Conservation (phyloP, 1,140 invertebrate genomes). For the Aphaenogaster rudis region DNA sequence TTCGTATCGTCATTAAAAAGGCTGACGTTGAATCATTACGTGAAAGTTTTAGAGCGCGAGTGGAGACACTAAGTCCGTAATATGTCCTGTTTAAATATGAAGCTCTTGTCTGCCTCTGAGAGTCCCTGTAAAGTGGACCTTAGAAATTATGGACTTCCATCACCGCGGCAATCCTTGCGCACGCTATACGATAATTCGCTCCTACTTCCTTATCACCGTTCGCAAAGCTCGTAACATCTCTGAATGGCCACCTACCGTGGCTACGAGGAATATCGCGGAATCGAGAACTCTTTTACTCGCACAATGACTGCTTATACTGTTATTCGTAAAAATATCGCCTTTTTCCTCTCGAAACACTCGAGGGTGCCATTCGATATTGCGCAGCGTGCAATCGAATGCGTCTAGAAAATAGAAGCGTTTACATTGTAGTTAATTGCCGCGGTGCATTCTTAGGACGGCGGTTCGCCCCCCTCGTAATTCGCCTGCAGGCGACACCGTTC, state of each 20-base stretch:
- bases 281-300: neutral
- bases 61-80: constrained; percentile 33
- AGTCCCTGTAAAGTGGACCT: constrained; percentile 17
- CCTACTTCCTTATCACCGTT: neutral
- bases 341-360: neutral
- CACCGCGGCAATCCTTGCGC: constrained; percentile 13
- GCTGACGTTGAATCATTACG: constrained; percentile 33
- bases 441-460: constrained; percentile 1
- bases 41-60: neutral
- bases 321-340: neutral
- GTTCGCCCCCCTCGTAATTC: neutral
- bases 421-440: constrained; percentile 6
- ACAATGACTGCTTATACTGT: neutral
- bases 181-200: neutral
- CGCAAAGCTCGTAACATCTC: neutral
- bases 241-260: neutral
- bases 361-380: neutral
- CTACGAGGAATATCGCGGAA: neutral
- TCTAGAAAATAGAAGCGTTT: neutral
- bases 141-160: constrained; percentile 39
- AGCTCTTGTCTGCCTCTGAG: neutral
- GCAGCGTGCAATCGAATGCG: neutral
- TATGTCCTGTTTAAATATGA: constrained; percentile 55
- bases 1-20: neutral
- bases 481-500: constrained; percentile 3